Evolutionary conservation across 2,888 invertebrate genomes (phyloP), one percentile per base, ranked within the genome.

Genomic region (Meliscaeva auricollis): DNA sequence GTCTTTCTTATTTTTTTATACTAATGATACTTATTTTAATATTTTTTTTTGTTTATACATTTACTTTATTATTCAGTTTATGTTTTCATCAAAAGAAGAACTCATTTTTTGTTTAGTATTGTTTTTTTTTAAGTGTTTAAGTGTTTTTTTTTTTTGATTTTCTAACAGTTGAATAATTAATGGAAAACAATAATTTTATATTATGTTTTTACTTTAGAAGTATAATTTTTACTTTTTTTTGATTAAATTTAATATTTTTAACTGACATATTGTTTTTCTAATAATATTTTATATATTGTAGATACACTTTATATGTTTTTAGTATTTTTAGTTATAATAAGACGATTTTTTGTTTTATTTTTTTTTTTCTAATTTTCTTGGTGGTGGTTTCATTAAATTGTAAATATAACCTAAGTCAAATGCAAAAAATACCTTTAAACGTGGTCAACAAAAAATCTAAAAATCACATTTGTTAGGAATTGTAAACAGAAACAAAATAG

Each of bases 311-410:
- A 56, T 58, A 26, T 60, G 64, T 35, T 60, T 70, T 41, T 60
- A 56, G 46, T 75, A 22, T 48, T 50, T 72, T 69, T 54, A 72
- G 32, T 30, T 64, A 64, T 60, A 74, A 68, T 62, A 30, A 72
- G 78, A 72, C 17, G 73, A 54, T 78, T 68, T 41, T 15, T 7
- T 15, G 1, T 44, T 44, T 3, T 15, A 13, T 44, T 32, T 46
- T 44, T 20, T 3, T 38, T 68, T 69, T 26, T n/a, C n/a, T 66
- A 17, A 15, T 68, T 79, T 58, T 15, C 44, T 87, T 84, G 75
- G 75, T 85, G 81, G 84, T 80, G 72, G 80, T 85, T 85, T 85
- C 84, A 68, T 54, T 68, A 70, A 68, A 44, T 69, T 80, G 64
- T 66, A 70, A 69, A 75, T 66, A 58, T 66, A 44, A 66, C 74